Base-by-base conservation (phyloP, 37 sponge, comb jelly and placozoan genomes). In the Spongia lamella region DNA sequence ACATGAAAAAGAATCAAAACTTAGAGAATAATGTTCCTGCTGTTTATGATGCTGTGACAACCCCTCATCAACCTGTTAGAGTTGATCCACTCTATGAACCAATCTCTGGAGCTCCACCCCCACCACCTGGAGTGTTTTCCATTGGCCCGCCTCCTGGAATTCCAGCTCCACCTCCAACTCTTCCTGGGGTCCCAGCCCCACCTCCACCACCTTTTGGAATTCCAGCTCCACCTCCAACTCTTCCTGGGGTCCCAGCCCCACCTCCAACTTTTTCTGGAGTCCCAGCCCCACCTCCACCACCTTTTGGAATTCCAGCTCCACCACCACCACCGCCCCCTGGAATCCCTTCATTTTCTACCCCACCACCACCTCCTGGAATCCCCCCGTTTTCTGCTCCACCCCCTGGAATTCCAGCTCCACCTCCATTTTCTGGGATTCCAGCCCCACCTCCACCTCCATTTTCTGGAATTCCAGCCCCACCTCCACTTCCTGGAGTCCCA, bases 351-450 rank as follows among this genome's bases (percentile, higher is more conserved):
- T 5, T 43, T 13, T 36, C 51, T 19, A 22, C n/a, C 6, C 14
- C 67, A 54, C 67, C 67, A 39, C 78, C 78, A 20, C 68, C 52
- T 3, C 64, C 64, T 30, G 53, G 21, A 9, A 24, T 47, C 40
- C 54, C 71, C 16, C 27, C 7, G 22, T 35, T 35, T 51, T 66
- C 65, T 24, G 68, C 38, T 21, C 26, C 67, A 37, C 25, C 67
- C 7, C 29, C 22, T 70, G 37, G 19, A 51, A 9, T 68, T 26
- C 69, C 63, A 6, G 29, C 63, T 7, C 27, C 63, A 33, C 32
- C 59, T 17, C 32, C 67, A 22, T 3, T 4, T 47, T 16, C 22
- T 70, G 53, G 21, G 9, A 24, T 47, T 69, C 54, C 63, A 26
- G 56, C 71, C 16, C 27, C 7, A 22, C 38, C 53, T 51, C 78